Evolutionary conservation across 2,888 invertebrate species (phyloP), one percentile per base, ranked within the genome.

Genomic region (Megalurothrips usitatus): DNA sequence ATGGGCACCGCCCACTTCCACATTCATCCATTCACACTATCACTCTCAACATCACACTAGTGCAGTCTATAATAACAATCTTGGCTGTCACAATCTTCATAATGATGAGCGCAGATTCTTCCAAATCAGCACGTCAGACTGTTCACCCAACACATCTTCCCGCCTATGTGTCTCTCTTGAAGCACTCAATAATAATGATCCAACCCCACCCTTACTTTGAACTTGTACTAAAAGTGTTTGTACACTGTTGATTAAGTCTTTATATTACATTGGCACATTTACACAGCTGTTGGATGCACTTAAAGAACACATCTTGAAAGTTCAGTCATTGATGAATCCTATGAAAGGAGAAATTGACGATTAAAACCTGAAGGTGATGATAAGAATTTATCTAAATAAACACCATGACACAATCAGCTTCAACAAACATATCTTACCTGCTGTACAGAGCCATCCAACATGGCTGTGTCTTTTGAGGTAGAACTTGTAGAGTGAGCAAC

Each of bases 221-320:
- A 75, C 26, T 26, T 75, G 68, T 75, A 11, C 12, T 26, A 26
- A 8, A 23, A 26, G 68, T 75, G n/a, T 75, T 12, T 75, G 26
- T 12, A 75, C 68, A 75, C 68, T 26, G 10, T 12, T 75, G 23
- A 12, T 26, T 26, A 12, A 26, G 23, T 23, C 68, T 75, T 12
- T 75, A 75, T 75, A 75, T 75, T 75, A 75, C 68, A 75, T 75
- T 75, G 68, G 68, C 68, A 75, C 68, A 75, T 19, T 75, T 12
- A 23, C 8, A 75, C 68, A 75, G 68, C 68, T 23, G 68, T 26
- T 75, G 26, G 26, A 75, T 26, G 26, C 23, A 75, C 68, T 75
- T 26, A 75, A 75, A 75, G 68, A 75, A 75, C 68, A 75, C 68
- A 23, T 75, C 23, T 26, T 75, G 9, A 26, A 75, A 75, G 68